Base-by-base conservation (phyloP, 92 coral and sea anemone genomes). In the Zoanthus sansibaricus region DNA sequence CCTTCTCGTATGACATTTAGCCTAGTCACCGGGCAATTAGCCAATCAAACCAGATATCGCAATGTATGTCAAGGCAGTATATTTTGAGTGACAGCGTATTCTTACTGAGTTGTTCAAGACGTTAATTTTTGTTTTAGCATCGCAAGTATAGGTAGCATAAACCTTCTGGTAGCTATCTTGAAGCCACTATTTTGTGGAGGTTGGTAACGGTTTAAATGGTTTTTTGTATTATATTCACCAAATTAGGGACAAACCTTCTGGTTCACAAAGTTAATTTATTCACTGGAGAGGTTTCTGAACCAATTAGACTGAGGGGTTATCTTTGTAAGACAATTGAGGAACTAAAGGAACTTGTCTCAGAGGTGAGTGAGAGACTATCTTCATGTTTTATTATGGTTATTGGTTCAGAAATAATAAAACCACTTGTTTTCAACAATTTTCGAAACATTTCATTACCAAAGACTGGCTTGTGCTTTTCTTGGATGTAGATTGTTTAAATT, bases 231-330 rank as follows among this genome's bases (percentile, higher is more conserved):
- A 6, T 7, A 69, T 25, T 10, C 15, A 32, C 25, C 71, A 8
- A 15, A 84, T 16, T 45, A 96, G 99, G 96, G 61, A 83, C 93
- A 78, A 93, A 98, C 62, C 87, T 97, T 1, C 94, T 93, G 78
- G 94, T 95, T 58, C 94, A 95, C 58, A 86, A 86, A 20, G 98
- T 97, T 8, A 79, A 95, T 79, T 85, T 97, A 21, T 88, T 89
- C 72, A 78, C 83, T 3, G 93, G 88, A 59, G 86, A 25, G 49
- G 97, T 97, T 4, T 77, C 82, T 58, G 88, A 94, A 61, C 84
- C 93, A 37, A 79, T 93, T 11, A 91, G 86, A 20, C 92, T 97
- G 44, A 91, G 99, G 14, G 93, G 86, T 10, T 86, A 86, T 44
- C 86, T 93, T 72, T 91, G 87, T 42, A 88, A 87, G 47, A 89